Base-by-base conservation (phyloP, 2,113 vertebrate species). In the Ammodytes marinus region DNA sequence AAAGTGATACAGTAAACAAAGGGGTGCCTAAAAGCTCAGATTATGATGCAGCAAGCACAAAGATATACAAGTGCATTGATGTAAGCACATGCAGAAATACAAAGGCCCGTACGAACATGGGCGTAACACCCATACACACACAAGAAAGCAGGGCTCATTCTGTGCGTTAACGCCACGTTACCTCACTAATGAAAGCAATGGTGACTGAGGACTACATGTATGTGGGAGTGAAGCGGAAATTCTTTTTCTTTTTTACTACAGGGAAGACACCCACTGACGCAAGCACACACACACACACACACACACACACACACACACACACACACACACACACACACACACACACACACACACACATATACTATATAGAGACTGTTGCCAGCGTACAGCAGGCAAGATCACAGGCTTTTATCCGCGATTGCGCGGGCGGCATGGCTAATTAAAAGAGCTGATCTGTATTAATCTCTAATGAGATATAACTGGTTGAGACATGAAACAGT, bases 401-500 rank as follows among this genome's bases (percentile, higher is more conserved):
- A 39, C 42, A 80, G 79, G 83, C 89, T 89, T 89, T 87, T 64
- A 74, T 88, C 86, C 67, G 81, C 4, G 14, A 60, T 5, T 17
- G 76, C 65, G 85, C 89, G 86, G 89, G 89, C 8, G 65, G 77
- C 60, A 65, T 67, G 72, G 76, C 74, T 90, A 89, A 93, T 92
- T 89, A 89, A 85, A 85, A 86, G 73, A 88, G 79, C 85, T 91
- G 74, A 89, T 89, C 83, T 91, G 75, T 81, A 83, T 85, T 89
- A 86, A 87, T 91, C 83, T 86, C 69, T 91, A 89, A 90, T 91
- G 83, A 89, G 87, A 86, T 88, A 82, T 80, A 86, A 76, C 66
- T 75, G 52, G 69, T 74, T 72, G 77, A 73, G 74, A 88, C 79
- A 79, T 61, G 60, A 80, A 82, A 87, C 78, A 61, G 54, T 45